phyloP scores from a whole-genome alignment of 2,797 vertebrate genomes.

The Helicolenus hilgendorfi region DNA sequence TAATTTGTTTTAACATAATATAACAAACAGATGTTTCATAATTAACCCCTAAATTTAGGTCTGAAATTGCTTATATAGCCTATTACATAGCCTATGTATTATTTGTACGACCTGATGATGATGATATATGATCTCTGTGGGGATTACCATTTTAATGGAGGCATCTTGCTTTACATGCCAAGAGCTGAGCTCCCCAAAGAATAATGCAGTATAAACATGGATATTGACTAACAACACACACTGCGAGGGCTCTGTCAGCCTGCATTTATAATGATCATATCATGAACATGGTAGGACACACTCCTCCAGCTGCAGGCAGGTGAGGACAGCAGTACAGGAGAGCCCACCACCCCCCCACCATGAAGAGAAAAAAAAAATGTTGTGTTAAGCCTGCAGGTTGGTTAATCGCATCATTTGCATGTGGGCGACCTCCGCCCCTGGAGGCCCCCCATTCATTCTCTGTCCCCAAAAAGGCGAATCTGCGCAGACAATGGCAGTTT shows the following conservation, averaged over 20 bases:
- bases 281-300: neutral
- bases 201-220: neutral
- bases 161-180: slow-evolving; percentile 14
- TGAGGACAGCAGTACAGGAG: slow-evolving; percentile 2
- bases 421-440: slow-evolving; percentile 82
- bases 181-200: neutral
- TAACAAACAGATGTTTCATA: neutral
- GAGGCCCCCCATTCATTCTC: slow-evolving; percentile 73
- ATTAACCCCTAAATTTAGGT: neutral
- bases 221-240: neutral
- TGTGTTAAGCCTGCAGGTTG: slow-evolving; percentile 70
- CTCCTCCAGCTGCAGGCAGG: slow-evolving; percentile 42
- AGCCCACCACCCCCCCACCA: slow-evolving; percentile 39
- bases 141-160: slow-evolving; percentile 18
- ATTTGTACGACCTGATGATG: neutral
- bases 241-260: neutral
- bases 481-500: slow-evolving; percentile 81
- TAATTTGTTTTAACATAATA: neutral
- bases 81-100: neutral
- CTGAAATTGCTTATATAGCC: neutral
- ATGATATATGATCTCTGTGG: neutral
- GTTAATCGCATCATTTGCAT: slow-evolving; percentile 79
- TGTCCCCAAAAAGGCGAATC: slow-evolving; percentile 76
- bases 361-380: neutral
- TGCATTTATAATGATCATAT: neutral